Conservation (phyloP, 2,888 invertebrate genomes). For the Lithophane semibrunnea region DNA sequence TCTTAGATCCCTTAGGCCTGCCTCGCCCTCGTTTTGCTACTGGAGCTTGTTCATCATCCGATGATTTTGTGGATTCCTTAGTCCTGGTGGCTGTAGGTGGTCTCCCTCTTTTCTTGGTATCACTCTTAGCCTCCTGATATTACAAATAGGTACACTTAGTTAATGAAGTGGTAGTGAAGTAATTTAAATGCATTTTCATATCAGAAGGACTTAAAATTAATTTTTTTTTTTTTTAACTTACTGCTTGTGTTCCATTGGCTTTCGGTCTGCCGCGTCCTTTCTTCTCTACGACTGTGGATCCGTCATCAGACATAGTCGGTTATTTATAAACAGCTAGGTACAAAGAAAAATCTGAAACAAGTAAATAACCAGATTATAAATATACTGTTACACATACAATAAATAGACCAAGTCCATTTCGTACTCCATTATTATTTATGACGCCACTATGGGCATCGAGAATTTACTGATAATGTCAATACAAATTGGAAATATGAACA, state of each 20-base stretch:
- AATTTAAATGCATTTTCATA: neutral
- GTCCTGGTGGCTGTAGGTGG: conserved; percentile 84
- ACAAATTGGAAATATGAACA: neutral
- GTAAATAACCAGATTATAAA: conserved; percentile 22
- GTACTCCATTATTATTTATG: conserved; percentile 47
- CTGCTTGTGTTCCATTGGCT: conserved; percentile 88
- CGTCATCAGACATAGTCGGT: conserved; percentile 88
- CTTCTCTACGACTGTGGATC: conserved; percentile 88
- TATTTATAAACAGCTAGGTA: conserved; percentile 69
- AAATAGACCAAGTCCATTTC: conserved; percentile 31
- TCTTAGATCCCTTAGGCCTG: conserved; percentile 90
- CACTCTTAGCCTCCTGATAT: conserved; percentile 86
- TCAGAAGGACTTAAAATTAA: neutral
- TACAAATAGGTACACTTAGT: neutral
- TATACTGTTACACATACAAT: neutral
- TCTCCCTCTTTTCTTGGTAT: conserved; percentile 87
- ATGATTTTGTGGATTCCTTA: conserved; percentile 89
- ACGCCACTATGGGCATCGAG: conserved; percentile 40
- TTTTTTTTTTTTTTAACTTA: conserved; percentile 61
- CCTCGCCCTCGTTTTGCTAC: conserved; percentile 90
- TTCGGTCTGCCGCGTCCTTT: conserved; percentile 89
- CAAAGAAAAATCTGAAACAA: conserved; percentile 74
- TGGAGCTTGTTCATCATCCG: conserved; percentile 89
- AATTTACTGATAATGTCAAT: neutral
- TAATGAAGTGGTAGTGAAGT: neutral